Percentiles rank a stretch among this genome's conserved stretches.
Evolutionary conservation across 2,113 vertebrate genomes (phyloP).

Genomic region (Ginglymostoma cirratum): DNA sequence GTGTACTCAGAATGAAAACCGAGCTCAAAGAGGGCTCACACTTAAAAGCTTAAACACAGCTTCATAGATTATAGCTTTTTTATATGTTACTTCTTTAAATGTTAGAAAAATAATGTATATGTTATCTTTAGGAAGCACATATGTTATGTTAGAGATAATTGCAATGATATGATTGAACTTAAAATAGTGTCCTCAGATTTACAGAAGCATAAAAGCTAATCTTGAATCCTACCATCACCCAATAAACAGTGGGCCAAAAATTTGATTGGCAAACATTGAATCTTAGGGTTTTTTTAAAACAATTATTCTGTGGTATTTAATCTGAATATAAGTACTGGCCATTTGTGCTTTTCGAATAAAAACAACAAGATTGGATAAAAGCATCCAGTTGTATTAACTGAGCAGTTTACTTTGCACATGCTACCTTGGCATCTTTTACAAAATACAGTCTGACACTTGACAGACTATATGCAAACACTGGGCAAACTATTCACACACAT

Average conservation of each 20-base stretch:
- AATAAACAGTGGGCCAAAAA: background rate
- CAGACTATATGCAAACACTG: background rate
- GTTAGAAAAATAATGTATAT: constrained; percentile 34
- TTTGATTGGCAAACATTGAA: background rate
- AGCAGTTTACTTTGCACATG: constrained; percentile 7
- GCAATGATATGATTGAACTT: background rate
- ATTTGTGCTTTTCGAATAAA: constrained; percentile 13
- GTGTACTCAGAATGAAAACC: background rate
- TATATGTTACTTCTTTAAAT: background rate
- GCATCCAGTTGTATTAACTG: background rate
- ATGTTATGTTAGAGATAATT: background rate
- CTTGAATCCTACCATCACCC: background rate
- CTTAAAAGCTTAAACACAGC: background rate
- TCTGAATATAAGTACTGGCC: background rate
- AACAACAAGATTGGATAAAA: background rate
- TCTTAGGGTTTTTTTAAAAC: background rate
- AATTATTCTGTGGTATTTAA: background rate
- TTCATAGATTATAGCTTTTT: background rate
- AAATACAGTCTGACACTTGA: background rate
- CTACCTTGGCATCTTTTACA: background rate
- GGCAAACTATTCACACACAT: background rate
- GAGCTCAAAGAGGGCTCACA: background rate
- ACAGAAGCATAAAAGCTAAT: background rate
- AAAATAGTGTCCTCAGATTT: background rate
- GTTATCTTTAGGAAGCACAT: background rate